Percentiles rank a stretch among this genome's conserved stretches.
Evolutionary conservation across 2,888 invertebrate genomes (phyloP).

Genomic region (Pegoplata infirma): DNA sequence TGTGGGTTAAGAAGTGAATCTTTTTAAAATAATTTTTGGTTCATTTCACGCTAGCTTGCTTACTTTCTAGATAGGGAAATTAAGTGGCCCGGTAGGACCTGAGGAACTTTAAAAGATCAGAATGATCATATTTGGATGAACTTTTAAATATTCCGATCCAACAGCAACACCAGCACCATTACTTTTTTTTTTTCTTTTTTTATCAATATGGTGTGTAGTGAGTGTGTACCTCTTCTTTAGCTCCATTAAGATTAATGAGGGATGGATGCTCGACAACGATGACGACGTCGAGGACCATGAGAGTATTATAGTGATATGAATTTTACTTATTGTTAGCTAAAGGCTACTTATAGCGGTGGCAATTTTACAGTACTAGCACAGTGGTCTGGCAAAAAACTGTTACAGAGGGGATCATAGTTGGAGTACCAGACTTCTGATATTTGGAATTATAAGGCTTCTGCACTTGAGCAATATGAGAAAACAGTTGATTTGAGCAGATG

Average conservation of each 20-base stretch:
- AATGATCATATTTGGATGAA: no score
- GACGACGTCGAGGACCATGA: slow-evolving; percentile 16
- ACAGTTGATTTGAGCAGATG: no score
- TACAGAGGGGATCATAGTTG: no score
- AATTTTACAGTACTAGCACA: slow-evolving; percentile 13
- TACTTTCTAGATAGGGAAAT: no score
- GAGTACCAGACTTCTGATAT: no score
- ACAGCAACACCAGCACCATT: slow-evolving; percentile 50
- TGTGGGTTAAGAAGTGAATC: no score
- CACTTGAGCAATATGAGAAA: no score
- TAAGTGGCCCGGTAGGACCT: no score
- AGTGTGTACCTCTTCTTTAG: slow-evolving; percentile 60
- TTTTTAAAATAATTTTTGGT: no score
- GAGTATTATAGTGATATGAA: slow-evolving; percentile 26
- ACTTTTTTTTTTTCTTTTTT: slow-evolving; percentile 34
- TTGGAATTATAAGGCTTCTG: no score
- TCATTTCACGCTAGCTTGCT: background rate
- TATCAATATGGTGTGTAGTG: slow-evolving; percentile 60
- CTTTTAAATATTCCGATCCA: no score
- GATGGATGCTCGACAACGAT: slow-evolving; percentile 54
- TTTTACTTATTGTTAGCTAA: slow-evolving; percentile 29
- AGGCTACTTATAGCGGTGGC: slow-evolving; percentile 4
- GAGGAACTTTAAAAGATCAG: no score
- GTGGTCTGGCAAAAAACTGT: slow-evolving; percentile 10
- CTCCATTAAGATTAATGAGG: slow-evolving; percentile 72